Evolutionary conservation across 2,113 vertebrate species (phyloP).

Genomic region (Lepus europaeus): DNA sequence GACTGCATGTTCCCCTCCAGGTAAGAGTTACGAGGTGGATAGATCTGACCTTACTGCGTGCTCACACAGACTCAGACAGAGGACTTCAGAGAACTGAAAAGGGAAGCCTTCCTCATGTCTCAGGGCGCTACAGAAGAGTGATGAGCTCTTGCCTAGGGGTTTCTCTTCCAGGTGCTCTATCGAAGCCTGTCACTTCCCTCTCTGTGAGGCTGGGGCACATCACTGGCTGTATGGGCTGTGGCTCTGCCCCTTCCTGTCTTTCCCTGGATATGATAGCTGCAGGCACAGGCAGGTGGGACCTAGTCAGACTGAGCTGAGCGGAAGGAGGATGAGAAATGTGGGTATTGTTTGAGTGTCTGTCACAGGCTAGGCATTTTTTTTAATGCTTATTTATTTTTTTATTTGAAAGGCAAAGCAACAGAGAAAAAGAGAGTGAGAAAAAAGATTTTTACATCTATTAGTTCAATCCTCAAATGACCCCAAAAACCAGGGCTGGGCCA

Average conservation of each 20-base stretch:
- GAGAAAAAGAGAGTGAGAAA: not conserved
- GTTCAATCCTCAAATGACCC: too few species aligned
- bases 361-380: not conserved
- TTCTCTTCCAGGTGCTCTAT: not conserved
- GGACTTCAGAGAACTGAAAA: not conserved
- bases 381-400: not conserved
- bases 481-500: too few species aligned
- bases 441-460: too few species aligned
- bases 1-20: conserved; percentile 98
- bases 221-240: not conserved
- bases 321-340: not conserved
- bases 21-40: conserved; percentile 84
- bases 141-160: not conserved
- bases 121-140: not conserved
- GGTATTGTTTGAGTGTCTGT: conserved; percentile 4
- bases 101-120: not conserved
- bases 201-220: not conserved
- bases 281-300: not conserved
- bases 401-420: too few species aligned
- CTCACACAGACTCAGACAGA: not conserved
- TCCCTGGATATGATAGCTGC: not conserved
- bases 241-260: not conserved
- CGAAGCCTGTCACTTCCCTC: not conserved
- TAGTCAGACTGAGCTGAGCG: not conserved
- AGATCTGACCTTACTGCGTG: not conserved